phyloP scores from a whole-genome alignment of 2,888 invertebrate species.

The Nephrotoma appendiculata region DNA sequence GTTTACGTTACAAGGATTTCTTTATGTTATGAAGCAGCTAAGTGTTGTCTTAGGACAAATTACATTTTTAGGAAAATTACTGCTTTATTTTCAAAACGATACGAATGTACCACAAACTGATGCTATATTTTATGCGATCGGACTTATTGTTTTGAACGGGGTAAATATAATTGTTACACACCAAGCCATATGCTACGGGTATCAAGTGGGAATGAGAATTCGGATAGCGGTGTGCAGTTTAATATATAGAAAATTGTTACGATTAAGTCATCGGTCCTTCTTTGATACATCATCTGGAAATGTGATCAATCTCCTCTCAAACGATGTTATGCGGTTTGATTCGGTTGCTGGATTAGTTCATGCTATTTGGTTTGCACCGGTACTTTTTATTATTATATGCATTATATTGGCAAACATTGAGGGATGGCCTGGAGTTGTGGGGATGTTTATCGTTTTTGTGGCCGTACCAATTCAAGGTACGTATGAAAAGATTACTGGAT shows the following conservation, averaged over 20 bases:
- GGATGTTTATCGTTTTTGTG: constrained; percentile 52
- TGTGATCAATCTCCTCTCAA: constrained; percentile 75
- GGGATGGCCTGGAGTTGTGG: constrained; percentile 49
- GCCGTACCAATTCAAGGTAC: constrained; percentile 65
- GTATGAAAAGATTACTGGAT: not conserved
- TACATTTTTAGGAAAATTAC: not conserved
- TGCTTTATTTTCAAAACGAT: constrained; percentile 29
- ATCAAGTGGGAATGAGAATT: constrained; percentile 67
- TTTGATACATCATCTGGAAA: constrained; percentile 76
- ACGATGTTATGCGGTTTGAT: constrained; percentile 78
- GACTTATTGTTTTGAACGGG: constrained; percentile 26
- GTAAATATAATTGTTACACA: constrained; percentile 36
- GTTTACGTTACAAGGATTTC: not conserved
- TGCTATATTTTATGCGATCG: constrained; percentile 41
- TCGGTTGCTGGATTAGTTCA: constrained; percentile 57
- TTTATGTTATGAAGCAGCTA: not conserved
- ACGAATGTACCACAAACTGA: constrained; percentile 30
- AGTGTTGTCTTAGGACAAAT: not conserved
- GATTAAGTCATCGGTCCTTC: constrained; percentile 35
- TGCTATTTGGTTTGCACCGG: constrained; percentile 69
- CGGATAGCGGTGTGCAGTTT: constrained; percentile 69
- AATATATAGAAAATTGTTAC: constrained; percentile 57
- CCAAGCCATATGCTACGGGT: constrained; percentile 51
- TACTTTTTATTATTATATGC: constrained; percentile 45
- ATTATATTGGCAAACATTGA: constrained; percentile 54